Percentiles rank a stretch among this genome's conserved stretches.
These are phyloP conservation scores for Spheniscus humboldti DNA, from an alignment of 2,797 vertebrate genomes.

Conservation along the genomic window DNA sequence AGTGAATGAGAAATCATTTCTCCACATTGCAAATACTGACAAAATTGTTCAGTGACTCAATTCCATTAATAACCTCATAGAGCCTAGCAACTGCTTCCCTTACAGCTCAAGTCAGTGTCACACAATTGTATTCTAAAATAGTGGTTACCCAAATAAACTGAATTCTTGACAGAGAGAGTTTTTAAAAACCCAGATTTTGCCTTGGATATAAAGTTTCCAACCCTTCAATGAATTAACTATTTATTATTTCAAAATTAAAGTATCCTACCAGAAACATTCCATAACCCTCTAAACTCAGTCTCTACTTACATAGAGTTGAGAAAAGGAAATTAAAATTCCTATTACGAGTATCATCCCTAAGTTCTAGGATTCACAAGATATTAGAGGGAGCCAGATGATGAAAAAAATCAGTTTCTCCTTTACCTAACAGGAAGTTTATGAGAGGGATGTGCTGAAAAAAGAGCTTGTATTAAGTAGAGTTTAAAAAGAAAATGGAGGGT, in stretches of 20 bases:
- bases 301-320: neutral
- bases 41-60: neutral
- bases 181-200: neutral
- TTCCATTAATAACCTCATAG: neutral
- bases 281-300: neutral
- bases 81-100: neutral
- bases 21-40: neutral
- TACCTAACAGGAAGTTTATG: neutral
- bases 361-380: neutral
- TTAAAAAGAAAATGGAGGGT: neutral
- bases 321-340: neutral
- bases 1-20: neutral
- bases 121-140: neutral
- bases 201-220: neutral
- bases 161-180: neutral
- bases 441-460: neutral
- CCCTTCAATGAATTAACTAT: neutral
- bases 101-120: neutral
- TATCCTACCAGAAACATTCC: neutral
- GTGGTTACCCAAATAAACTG: neutral
- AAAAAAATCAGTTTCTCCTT: neutral
- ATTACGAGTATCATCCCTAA: neutral
- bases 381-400: neutral
- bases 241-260: neutral
- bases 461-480: neutral